Conservation (phyloP, 2,113 vertebrate species). For the Macroglossus sobrinus region DNA sequence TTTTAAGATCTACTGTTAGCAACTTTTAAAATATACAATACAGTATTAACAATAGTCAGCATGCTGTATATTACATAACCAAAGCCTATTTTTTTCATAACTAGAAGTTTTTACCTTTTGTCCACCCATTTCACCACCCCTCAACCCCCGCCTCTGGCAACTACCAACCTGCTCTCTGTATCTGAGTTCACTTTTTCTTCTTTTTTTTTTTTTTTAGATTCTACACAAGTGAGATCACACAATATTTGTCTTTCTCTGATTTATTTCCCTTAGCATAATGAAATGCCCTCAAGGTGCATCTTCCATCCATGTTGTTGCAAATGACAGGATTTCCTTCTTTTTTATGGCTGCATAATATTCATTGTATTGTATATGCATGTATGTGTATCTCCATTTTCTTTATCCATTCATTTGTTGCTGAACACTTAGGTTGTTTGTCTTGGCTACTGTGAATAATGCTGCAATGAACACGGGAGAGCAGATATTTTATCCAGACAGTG, state of each 20-base stretch:
- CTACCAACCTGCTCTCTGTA: neutral
- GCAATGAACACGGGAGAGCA: neutral
- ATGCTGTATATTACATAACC: neutral
- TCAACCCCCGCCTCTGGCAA: neutral
- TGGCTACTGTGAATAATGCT: neutral
- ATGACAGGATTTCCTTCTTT: neutral
- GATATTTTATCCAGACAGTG: neutral
- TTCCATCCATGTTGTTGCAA: neutral
- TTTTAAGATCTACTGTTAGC: neutral
- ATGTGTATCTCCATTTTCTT: neutral
- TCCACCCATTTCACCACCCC: neutral
- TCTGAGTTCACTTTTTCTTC: neutral
- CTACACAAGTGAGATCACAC: neutral
- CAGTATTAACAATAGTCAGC: neutral
- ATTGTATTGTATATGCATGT: neutral
- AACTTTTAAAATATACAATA: neutral
- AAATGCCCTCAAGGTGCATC: neutral
- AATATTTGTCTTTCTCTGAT: neutral
- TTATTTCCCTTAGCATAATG: neutral
- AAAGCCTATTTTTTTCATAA: neutral
- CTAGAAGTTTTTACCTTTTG: neutral
- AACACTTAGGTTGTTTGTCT: neutral
- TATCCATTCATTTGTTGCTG: neutral
- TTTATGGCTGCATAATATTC: neutral
- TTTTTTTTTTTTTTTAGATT: neutral